Conservation (phyloP, 2,113 vertebrate species). For the Lampris incognitus region DNA sequence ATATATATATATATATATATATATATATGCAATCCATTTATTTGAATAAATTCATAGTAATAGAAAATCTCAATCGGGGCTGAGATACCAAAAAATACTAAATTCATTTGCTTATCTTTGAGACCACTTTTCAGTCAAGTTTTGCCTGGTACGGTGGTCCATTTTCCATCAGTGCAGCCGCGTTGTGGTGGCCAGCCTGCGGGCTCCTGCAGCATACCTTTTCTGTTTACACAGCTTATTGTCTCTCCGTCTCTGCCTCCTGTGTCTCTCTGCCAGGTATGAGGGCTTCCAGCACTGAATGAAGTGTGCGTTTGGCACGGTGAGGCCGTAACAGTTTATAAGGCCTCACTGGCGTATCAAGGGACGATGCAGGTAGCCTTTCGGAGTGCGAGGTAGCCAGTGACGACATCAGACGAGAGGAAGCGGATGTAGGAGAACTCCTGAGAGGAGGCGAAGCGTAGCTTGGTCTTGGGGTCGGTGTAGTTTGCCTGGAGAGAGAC, state of each 20-base stretch:
- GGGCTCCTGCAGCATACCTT: conserved; percentile 1
- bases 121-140: too few species aligned
- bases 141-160: too few species aligned
- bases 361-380: conserved; percentile 96
- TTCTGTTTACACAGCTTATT: not conserved
- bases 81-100: too few species aligned
- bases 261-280: not conserved
- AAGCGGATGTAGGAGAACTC: conserved; percentile 97
- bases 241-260: not conserved
- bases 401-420: conserved; percentile 93
- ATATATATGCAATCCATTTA: too few species aligned
- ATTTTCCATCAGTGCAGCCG: not conserved
- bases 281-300: not conserved
- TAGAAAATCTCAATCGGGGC: too few species aligned
- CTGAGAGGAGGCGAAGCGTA: conserved; percentile 92
- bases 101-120: not conserved
- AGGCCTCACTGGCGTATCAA: conserved; percentile 67
- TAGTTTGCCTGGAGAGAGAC: conserved; percentile 89
- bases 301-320: conserved; percentile 16
- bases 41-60: too few species aligned
- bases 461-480: conserved; percentile 97
- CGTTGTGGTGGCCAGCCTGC: not conserved
- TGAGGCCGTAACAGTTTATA: conserved; percentile 17
- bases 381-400: conserved; percentile 93
- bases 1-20: too few species aligned